Evolutionary conservation across 2,888 invertebrate species (phyloP).

Genomic region (Anoplius nigerrimus): DNA sequence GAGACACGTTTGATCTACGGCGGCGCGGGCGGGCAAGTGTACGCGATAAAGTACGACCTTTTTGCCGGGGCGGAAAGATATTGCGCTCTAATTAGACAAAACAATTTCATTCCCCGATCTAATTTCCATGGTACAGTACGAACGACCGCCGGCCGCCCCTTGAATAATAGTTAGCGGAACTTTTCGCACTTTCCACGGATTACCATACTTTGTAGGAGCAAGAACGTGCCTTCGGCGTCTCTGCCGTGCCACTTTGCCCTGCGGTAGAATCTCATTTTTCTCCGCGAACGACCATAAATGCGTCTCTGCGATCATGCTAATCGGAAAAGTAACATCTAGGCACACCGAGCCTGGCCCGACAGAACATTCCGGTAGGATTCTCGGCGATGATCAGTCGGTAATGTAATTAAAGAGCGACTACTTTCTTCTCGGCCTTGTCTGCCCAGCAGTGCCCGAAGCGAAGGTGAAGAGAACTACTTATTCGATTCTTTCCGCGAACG

Average conservation of each 20-base stretch:
- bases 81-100: constrained; percentile 51
- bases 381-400: constrained; percentile 15
- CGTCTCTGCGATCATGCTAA: constrained; percentile 51
- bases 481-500: constrained; percentile 39
- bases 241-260: constrained; percentile 29
- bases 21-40: neutral
- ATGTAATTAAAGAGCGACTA: constrained; percentile 32
- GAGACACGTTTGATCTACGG: constrained; percentile 42
- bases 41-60: constrained; percentile 25
- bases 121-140: constrained; percentile 30
- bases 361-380: constrained; percentile 18
- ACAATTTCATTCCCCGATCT: constrained; percentile 49
- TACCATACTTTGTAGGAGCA: constrained; percentile 48
- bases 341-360: constrained; percentile 11
- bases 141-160: constrained; percentile 17
- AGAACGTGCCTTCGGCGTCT: constrained; percentile 30
- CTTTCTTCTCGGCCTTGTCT: neutral
- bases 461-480: constrained; percentile 22
- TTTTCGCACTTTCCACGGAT: constrained; percentile 54
- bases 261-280: constrained; percentile 41
- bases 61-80: constrained; percentile 37
- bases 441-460: neutral
- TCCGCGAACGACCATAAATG: constrained; percentile 49
- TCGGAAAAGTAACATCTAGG: constrained; percentile 32
- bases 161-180: constrained; percentile 55